Conservation (phyloP, 1,140 invertebrate genomes). For the Lethrus apterus region DNA sequence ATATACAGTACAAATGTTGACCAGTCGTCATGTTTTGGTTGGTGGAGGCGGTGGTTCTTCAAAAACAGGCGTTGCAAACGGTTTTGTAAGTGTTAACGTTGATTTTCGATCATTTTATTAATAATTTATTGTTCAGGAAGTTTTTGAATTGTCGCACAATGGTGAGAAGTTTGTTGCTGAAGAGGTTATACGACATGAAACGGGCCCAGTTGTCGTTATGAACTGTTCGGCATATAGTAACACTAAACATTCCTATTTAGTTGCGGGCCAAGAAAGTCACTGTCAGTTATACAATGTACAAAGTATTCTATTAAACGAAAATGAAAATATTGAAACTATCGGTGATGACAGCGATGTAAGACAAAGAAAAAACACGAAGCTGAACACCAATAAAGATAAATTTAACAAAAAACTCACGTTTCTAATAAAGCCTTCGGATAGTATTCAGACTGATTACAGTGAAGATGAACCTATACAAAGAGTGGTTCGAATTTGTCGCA, state of each 20-base stretch:
- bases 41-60: constrained; percentile 91
- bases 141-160: constrained; percentile 82
- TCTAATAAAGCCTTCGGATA: constrained; percentile 62
- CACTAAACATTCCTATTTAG: constrained; percentile 66
- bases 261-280: constrained; percentile 84
- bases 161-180: constrained; percentile 72
- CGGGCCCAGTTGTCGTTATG: constrained; percentile 85
- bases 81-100: constrained; percentile 74
- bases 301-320: constrained; percentile 51
- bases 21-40: constrained; percentile 86
- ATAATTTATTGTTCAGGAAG: constrained; percentile 58
- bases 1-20: constrained; percentile 83
- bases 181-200: constrained; percentile 81
- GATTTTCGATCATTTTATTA: background rate
- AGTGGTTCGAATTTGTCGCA: constrained; percentile 72
- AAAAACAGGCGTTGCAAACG: constrained; percentile 92
- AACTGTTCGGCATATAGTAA: constrained; percentile 68
- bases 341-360: constrained; percentile 42
- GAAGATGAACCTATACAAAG: constrained; percentile 75
- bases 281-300: constrained; percentile 83
- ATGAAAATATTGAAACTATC: constrained; percentile 43
- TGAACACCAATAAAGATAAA: constrained; percentile 26
- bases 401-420: constrained; percentile 60
- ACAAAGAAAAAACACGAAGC: constrained; percentile 39
- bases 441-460: constrained; percentile 73